Conservation (phyloP, 1,140 invertebrate genomes). For the Drosophila eugracilis region DNA sequence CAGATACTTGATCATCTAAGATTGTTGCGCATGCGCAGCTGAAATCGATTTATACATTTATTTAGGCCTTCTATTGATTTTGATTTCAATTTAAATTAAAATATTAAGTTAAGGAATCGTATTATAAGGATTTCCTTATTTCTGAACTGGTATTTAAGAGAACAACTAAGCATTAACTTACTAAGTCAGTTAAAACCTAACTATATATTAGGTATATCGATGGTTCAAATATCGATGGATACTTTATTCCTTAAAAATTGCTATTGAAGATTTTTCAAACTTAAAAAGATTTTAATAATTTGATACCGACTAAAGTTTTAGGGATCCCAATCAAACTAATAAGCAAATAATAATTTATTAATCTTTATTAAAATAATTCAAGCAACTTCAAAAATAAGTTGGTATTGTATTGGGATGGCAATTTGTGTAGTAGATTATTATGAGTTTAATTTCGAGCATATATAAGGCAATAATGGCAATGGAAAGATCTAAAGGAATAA, state of each 20-base stretch:
- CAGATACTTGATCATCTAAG: slow-evolving; percentile 1
- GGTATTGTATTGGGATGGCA: slow-evolving; percentile 60
- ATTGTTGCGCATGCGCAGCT: slow-evolving; percentile 12
- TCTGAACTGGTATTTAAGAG: too few relatives aligned
- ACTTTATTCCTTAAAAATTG: too few relatives aligned
- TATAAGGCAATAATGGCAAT: slow-evolving; percentile 47
- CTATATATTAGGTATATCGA: not conserved
- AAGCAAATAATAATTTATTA: too few relatives aligned
- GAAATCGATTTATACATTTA: not conserved
- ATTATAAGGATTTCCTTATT: too few relatives aligned
- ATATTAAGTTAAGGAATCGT: too few relatives aligned
- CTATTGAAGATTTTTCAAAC: too few relatives aligned
- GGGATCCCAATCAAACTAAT: too few relatives aligned
- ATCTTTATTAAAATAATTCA: too few relatives aligned
- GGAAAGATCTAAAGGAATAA: slow-evolving; percentile 32
- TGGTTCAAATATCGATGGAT: not conserved
- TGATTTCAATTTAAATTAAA: not conserved
- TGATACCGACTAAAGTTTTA: too few relatives aligned
- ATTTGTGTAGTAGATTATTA: slow-evolving; percentile 51
- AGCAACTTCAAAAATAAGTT: slow-evolving; percentile 19
- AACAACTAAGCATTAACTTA: too few relatives aligned
- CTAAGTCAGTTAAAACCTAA: too few relatives aligned
- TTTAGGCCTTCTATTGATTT: not conserved
- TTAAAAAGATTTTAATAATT: too few relatives aligned
- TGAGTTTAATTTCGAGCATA: slow-evolving; percentile 35